A percentile compares a stretch with the other conserved stretches of the same genome.
Conservation (phyloP, 2,113 vertebrate species). For the Phalacrocorax carbo region DNA sequence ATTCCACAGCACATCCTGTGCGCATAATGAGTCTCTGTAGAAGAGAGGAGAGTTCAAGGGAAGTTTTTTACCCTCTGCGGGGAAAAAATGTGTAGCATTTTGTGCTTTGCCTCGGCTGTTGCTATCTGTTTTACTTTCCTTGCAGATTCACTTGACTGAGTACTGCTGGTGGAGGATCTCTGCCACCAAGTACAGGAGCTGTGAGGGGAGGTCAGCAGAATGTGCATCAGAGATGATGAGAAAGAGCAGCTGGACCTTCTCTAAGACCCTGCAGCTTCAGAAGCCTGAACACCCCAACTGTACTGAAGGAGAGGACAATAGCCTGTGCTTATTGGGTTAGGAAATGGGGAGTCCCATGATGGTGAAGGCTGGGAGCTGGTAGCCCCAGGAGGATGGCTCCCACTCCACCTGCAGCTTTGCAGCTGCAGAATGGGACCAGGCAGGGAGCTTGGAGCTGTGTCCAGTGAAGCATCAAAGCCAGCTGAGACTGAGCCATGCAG, state of each 20-base stretch:
- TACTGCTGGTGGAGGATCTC: background rate
- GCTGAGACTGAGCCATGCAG: background rate
- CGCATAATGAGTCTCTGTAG: background rate
- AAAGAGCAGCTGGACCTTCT: background rate
- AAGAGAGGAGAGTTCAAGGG: background rate
- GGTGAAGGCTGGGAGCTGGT: background rate
- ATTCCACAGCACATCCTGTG: background rate
- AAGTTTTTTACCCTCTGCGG: background rate
- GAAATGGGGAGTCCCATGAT: background rate
- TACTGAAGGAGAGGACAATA: background rate
- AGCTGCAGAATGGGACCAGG: background rate
- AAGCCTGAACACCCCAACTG: fast-evolving
- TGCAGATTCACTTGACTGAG: background rate
- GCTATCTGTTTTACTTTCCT: background rate
- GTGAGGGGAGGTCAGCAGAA: background rate
- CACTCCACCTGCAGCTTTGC: background rate
- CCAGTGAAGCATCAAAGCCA: background rate
- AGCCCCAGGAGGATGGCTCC: background rate
- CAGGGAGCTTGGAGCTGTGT: background rate
- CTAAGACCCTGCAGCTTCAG: background rate
- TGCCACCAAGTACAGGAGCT: background rate
- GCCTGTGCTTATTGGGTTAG: background rate
- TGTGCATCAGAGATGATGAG: background rate
- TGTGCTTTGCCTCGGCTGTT: background rate
- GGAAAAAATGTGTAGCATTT: background rate